Conservation (phyloP, 2,888 invertebrate genomes). For the Dynastes hyllus region DNA sequence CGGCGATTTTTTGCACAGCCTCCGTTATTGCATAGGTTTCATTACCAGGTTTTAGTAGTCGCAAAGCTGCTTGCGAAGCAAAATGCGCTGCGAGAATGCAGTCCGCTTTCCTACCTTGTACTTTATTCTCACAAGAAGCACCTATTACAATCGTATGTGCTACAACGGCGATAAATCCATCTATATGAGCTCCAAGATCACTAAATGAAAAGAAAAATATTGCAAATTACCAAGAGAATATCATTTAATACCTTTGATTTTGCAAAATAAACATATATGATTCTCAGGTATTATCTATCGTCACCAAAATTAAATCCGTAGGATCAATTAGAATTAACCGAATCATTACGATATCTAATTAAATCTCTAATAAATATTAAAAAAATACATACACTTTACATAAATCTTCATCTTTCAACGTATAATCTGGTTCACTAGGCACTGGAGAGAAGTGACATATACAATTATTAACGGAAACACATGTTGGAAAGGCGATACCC, state of each 20-base stretch:
- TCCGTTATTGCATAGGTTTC: constrained; percentile 95
- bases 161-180: constrained; percentile 98
- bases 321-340: constrained; percentile 63
- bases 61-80: constrained; percentile 95
- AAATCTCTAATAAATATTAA: constrained; percentile 53
- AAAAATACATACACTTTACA: constrained; percentile 93
- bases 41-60: constrained; percentile 92
- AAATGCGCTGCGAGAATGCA: constrained; percentile 95
- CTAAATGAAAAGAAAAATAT: constrained; percentile 70
- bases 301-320: constrained; percentile 55
- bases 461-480: constrained; percentile 98
- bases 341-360: constrained; percentile 25
- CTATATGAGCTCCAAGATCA: constrained; percentile 98
- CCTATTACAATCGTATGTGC: constrained; percentile 97
- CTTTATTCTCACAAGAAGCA: constrained; percentile 81
- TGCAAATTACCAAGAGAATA: neutral
- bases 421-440: constrained; percentile 90
- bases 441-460: constrained; percentile 99
- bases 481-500: constrained; percentile 99
- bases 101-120: constrained; percentile 93
- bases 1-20: constrained; percentile 93
- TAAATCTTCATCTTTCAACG: constrained; percentile 92
- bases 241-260: neutral
- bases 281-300: constrained; percentile 37
- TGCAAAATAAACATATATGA: neutral